These are phyloP conservation scores for Steinernema scapterisci DNA, from an alignment of 2,888 invertebrate species.

Conservation along the genomic window DNA sequence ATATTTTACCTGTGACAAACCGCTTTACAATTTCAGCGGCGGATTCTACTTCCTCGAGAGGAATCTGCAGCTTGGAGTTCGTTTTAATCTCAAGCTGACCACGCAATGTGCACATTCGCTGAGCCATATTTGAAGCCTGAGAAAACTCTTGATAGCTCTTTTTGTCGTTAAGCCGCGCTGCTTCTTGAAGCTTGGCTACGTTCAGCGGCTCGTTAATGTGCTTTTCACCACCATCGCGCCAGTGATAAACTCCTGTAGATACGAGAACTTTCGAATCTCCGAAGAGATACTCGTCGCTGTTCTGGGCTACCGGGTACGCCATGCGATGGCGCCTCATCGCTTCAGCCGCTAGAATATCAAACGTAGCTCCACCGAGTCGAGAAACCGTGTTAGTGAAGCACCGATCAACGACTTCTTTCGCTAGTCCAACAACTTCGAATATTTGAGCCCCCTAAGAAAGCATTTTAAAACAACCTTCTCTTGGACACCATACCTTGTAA, in stretches of 20 bases:
- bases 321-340: conserved; percentile 62
- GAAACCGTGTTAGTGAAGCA: conserved; percentile 81
- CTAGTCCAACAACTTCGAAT: conserved; percentile 94
- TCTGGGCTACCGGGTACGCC: conserved; percentile 58
- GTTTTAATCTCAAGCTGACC: conserved; percentile 87
- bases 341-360: conserved; percentile 77
- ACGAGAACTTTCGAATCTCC: conserved; percentile 72
- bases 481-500: conserved; percentile 76
- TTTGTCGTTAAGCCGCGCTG: conserved; percentile 80
- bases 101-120: conserved; percentile 78
- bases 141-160: conserved; percentile 83
- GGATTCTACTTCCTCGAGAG: conserved; percentile 86
- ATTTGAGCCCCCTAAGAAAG: conserved; percentile 85
- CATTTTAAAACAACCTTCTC: conserved; percentile 20
- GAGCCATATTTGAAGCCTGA: conserved; percentile 84
- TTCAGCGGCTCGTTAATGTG: conserved; percentile 94
- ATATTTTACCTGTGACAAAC: conserved; percentile 78
- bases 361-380: conserved; percentile 84
- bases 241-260: conserved; percentile 92
- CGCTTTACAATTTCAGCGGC: conserved; percentile 93
- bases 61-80: conserved; percentile 78
- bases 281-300: conserved; percentile 49
- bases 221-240: conserved; percentile 87
- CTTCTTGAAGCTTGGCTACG: conserved; percentile 80
- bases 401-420: conserved; percentile 85